Conservation (phyloP, 2,113 vertebrate species). For the Phaethon lepturus region DNA sequence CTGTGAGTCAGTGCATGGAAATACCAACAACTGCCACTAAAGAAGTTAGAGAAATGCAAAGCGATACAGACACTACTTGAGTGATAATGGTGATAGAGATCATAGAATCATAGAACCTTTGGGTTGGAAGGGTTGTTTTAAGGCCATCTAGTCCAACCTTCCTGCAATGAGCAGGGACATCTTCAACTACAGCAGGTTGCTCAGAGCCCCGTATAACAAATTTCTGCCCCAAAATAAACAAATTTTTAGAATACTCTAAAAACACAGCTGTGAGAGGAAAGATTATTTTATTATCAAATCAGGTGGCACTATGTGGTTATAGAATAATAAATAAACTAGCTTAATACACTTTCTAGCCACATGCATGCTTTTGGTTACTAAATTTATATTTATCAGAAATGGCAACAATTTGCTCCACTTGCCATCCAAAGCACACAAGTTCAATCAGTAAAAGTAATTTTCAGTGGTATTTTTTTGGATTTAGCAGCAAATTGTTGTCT, state of each 20-base stretch:
- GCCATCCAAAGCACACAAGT: not conserved
- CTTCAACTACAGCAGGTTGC: too few species aligned
- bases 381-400: not conserved
- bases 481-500: not conserved
- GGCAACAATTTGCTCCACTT: not conserved
- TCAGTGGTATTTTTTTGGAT: not conserved
- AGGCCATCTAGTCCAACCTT: too few species aligned
- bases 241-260: not conserved
- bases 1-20: not conserved
- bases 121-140: too few species aligned
- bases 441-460: not conserved
- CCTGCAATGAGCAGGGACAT: too few species aligned
- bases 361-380: not conserved
- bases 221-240: not conserved
- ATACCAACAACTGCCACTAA: not conserved
- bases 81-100: not conserved
- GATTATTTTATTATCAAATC: not conserved
- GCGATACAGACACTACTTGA: not conserved
- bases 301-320: not conserved
- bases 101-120: too few species aligned
- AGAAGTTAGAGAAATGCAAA: not conserved
- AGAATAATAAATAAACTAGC: not conserved
- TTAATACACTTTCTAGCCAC: not conserved
- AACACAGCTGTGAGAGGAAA: not conserved
- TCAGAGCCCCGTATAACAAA: not conserved